Conservation (phyloP, 2,797 vertebrate species). For the Lateolabrax maculatus region DNA sequence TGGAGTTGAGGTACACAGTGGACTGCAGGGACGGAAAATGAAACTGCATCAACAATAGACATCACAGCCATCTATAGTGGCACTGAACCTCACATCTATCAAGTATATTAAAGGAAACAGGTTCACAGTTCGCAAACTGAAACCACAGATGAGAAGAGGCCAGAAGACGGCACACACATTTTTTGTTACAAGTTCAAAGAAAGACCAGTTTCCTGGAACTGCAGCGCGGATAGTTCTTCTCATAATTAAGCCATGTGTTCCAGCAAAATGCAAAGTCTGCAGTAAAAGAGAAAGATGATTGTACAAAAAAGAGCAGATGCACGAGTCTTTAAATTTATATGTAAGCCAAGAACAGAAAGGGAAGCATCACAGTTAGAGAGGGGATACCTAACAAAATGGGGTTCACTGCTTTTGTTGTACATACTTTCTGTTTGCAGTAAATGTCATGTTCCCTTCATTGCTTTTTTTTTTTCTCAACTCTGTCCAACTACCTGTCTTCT, state of each 20-base stretch:
- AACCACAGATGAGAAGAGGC: slow-evolving; percentile 4
- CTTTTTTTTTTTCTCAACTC: not conserved
- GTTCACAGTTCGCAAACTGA: not conserved
- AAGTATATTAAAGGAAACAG: not conserved
- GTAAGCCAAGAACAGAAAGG: slow-evolving; percentile 28
- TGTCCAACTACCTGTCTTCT: not conserved
- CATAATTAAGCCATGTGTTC: slow-evolving; percentile 47
- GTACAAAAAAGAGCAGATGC: slow-evolving; percentile 51
- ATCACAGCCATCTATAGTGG: accelerated
- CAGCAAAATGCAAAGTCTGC: slow-evolving; percentile 46
- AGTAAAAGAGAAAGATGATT: slow-evolving; percentile 51
- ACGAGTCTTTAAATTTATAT: slow-evolving; percentile 38
- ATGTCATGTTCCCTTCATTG: not conserved
- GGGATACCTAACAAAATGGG: not conserved
- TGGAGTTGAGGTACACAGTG: too few relatives aligned
- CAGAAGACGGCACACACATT: not conserved
- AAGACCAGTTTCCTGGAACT: slow-evolving; percentile 40
- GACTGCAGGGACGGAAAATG: not conserved
- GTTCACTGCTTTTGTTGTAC: not conserved
- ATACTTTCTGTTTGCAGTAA: not conserved
- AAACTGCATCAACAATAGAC: not conserved
- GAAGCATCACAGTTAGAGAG: not conserved
- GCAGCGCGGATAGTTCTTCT: slow-evolving; percentile 35
- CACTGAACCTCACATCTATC: not conserved
- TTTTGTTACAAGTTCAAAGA: slow-evolving; percentile 23